Percentiles rank a stretch among this genome's conserved stretches.
These are phyloP conservation scores for Drosophila nr. fundita DNA, from an alignment of 2,888 invertebrate genomes.

Conservation along the genomic window DNA sequence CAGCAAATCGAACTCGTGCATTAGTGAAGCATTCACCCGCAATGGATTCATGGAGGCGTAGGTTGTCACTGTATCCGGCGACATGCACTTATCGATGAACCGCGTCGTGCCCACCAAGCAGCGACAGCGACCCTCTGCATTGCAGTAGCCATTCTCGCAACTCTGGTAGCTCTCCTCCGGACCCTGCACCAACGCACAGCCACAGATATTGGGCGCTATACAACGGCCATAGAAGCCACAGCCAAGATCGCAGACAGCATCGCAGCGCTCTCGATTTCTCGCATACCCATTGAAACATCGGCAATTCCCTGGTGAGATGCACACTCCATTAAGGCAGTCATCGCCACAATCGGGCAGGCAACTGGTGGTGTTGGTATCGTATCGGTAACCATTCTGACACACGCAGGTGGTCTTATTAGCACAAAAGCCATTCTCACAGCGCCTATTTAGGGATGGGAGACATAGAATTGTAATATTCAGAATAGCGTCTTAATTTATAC, in stretches of 20 bases:
- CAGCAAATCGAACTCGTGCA: slow-evolving; percentile 77
- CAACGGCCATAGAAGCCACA: slow-evolving; percentile 83
- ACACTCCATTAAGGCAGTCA: slow-evolving; percentile 83
- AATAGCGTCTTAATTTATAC: not conserved
- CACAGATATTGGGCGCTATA: slow-evolving; percentile 81
- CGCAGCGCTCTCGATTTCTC: slow-evolving; percentile 71
- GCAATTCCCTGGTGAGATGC: slow-evolving; percentile 83
- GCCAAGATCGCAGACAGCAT: slow-evolving; percentile 76
- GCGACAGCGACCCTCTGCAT: slow-evolving; percentile 75
- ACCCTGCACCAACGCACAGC: slow-evolving; percentile 80
- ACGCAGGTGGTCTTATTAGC: slow-evolving; percentile 85
- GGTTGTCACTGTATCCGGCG: slow-evolving; percentile 81
- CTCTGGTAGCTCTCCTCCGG: slow-evolving; percentile 54
- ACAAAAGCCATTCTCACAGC: slow-evolving; percentile 85
- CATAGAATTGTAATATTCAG: not conserved
- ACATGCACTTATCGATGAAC: slow-evolving; percentile 80
- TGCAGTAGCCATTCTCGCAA: slow-evolving; percentile 75
- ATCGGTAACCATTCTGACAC: slow-evolving; percentile 85
- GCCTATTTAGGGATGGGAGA: slow-evolving; percentile 48
- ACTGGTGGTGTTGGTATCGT: slow-evolving; percentile 74
- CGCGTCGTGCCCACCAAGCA: slow-evolving; percentile 77
- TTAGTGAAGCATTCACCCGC: slow-evolving; percentile 72
- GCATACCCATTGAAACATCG: slow-evolving; percentile 84
- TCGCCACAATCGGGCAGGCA: slow-evolving; percentile 82
- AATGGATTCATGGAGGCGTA: slow-evolving; percentile 77